phyloP scores from a whole-genome alignment of 2,797 vertebrate genomes.

The Margarornis squamiger region DNA sequence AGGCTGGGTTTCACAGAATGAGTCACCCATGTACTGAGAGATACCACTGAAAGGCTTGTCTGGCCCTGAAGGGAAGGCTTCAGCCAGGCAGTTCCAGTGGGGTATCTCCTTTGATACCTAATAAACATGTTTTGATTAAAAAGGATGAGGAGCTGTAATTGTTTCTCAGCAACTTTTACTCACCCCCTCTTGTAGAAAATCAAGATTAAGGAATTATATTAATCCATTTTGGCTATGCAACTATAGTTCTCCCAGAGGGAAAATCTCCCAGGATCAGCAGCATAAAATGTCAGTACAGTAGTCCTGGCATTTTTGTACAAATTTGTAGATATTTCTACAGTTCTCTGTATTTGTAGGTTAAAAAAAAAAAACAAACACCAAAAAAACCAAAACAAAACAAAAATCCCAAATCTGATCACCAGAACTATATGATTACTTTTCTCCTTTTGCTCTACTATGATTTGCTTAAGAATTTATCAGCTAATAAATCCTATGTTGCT shows the following conservation, averaged over 20 bases:
- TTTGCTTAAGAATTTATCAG: background rate
- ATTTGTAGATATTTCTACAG: background rate
- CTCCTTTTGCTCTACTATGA: background rate
- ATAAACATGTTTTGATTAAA: background rate
- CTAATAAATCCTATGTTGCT: background rate
- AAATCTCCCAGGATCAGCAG: background rate
- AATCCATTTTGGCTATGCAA: background rate
- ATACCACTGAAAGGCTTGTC: background rate
- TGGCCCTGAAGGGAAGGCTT: background rate
- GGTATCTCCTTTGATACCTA: background rate
- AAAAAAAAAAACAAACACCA: background rate
- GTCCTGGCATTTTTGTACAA: background rate
- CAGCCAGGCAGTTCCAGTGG: background rate
- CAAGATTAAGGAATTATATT: background rate
- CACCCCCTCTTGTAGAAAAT: background rate
- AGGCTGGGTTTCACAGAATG: background rate
- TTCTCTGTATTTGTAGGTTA: background rate
- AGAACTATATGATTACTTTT: background rate
- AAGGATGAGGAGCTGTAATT: background rate
- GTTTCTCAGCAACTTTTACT: background rate
- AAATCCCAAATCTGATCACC: background rate
- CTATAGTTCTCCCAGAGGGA: background rate
- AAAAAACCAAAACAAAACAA: background rate
- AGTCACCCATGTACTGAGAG: background rate
- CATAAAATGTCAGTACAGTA: background rate